These are phyloP conservation scores for Horisme vitalbata DNA, from an alignment of 2,888 invertebrate species.

Conservation along the genomic window DNA sequence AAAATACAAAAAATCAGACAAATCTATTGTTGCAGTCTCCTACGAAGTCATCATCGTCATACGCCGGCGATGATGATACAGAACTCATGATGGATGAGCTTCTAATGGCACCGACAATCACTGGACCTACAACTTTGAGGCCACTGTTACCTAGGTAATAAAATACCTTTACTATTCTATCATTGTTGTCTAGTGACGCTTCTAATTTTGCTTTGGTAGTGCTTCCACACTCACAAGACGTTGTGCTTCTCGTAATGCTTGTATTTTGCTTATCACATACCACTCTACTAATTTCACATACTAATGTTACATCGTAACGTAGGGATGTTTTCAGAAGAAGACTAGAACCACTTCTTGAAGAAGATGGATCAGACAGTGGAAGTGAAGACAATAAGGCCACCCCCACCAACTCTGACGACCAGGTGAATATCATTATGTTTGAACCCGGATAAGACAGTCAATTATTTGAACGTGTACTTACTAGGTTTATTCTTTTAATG, in stretches of 20 bases:
- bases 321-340: slow-evolving; percentile 86
- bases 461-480: too few relatives aligned
- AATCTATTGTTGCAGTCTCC: slow-evolving; percentile 77
- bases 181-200: slow-evolving; percentile 5
- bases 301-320: slow-evolving; percentile 45
- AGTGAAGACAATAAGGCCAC: slow-evolving; percentile 76
- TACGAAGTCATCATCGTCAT: slow-evolving; percentile 86
- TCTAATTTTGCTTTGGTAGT: slow-evolving; percentile 14
- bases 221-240: slow-evolving; percentile 22
- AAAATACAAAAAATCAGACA: too few relatives aligned
- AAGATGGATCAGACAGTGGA: slow-evolving; percentile 88
- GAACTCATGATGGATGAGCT: slow-evolving; percentile 92
- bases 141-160: slow-evolving; percentile 86
- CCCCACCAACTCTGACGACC: slow-evolving; percentile 76
- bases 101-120: slow-evolving; percentile 89
- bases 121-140: slow-evolving; percentile 86
- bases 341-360: slow-evolving; percentile 91
- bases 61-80: slow-evolving; percentile 88
- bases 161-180: not conserved
- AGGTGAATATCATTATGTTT: slow-evolving; percentile 82
- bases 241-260: slow-evolving; percentile 11
- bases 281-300: slow-evolving; percentile 20
- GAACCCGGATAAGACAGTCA: too few relatives aligned
- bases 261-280: slow-evolving; percentile 17
- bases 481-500: too few relatives aligned